Evolutionary conservation across 2,888 invertebrate species (phyloP).

Genomic region (Mythimna ferrago): DNA sequence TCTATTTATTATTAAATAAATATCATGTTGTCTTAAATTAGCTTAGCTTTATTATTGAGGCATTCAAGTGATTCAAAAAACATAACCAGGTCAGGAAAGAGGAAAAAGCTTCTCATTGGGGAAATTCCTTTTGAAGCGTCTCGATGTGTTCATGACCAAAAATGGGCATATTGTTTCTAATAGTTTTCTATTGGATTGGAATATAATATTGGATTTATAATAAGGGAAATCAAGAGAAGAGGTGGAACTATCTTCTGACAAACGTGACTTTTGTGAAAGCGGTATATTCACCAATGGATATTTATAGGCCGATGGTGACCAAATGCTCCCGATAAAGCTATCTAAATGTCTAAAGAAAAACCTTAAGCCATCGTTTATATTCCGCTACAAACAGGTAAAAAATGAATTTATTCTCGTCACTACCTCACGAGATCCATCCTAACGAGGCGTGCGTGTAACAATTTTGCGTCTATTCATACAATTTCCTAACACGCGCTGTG

Average conservation of each 20-base stretch:
- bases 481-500: constrained; percentile 59
- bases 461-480: constrained; percentile 50
- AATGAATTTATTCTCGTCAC: not conserved
- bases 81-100: too few species aligned
- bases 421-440: constrained; percentile 20
- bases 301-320: not conserved
- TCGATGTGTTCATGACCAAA: too few species aligned
- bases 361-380: not conserved
- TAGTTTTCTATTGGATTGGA: too few species aligned
- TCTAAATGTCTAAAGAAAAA: not conserved
- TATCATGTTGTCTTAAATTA: too few species aligned
- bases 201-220: too few species aligned
- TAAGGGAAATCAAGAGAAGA: not conserved
- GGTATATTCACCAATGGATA: not conserved
- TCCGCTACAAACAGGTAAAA: not conserved
- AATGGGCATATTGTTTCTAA: too few species aligned
- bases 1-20: too few species aligned
- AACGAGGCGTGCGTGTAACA: constrained; percentile 23
- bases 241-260: not conserved
- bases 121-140: too few species aligned
- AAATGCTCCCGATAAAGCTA: not conserved
- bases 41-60: too few species aligned
- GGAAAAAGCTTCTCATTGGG: too few species aligned
- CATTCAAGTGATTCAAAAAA: too few species aligned
- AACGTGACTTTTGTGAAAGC: not conserved